Evolutionary conservation across 37 sponge, comb jelly and placozoan species (phyloP).

Genomic region (Geodia barretti): DNA sequence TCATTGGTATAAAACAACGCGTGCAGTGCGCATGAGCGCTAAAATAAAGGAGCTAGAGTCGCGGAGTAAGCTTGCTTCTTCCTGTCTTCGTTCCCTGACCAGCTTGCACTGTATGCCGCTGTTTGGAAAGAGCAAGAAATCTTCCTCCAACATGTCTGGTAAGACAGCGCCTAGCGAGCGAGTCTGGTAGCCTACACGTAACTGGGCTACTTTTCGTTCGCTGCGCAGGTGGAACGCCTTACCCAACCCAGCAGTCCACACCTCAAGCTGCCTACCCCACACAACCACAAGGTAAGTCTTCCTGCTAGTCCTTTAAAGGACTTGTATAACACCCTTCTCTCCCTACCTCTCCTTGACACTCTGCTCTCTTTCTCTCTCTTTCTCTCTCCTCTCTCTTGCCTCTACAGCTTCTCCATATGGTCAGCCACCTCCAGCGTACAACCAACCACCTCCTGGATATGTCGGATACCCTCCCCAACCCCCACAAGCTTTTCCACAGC

Average conservation of each 20-base stretch:
- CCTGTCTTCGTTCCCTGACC: no score
- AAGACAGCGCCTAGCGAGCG: background rate
- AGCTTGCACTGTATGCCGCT: conserved; percentile 17
- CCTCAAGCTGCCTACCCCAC: background rate
- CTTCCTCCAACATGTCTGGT: background rate
- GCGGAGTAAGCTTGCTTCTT: no score
- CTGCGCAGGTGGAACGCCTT: background rate
- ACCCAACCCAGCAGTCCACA: background rate
- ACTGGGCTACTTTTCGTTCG: background rate
- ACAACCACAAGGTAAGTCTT: background rate
- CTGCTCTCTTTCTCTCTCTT: no score
- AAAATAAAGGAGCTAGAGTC: no score
- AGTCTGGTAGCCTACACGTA: background rate
- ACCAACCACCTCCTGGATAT: background rate
- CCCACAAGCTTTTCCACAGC: background rate
- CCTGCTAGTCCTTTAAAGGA: no score
- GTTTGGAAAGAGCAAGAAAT: conserved; percentile 5
- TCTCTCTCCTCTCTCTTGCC: background rate
- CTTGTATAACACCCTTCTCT: no score
- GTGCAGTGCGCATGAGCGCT: no score
- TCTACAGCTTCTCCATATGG: background rate
- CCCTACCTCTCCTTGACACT: no score
- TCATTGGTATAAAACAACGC: no score
- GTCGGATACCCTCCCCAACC: no score
- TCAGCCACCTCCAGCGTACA: no score